A percentile compares a stretch with the other conserved stretches of the same genome.
Conservation (phyloP, 2,888 invertebrate species). For the Stomorhina lunata region DNA sequence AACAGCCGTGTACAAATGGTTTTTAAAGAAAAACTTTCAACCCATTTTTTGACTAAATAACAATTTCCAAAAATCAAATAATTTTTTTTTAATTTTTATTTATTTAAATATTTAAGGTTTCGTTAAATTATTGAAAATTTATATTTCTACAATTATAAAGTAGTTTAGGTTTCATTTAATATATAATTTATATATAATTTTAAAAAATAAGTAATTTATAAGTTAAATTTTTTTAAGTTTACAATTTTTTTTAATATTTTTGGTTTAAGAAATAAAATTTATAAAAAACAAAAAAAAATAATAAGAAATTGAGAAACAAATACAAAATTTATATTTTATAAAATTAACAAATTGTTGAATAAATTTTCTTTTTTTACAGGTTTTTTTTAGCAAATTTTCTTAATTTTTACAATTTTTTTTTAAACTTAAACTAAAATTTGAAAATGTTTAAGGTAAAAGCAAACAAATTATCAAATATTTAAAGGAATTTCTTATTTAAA, state of each 20-base stretch:
- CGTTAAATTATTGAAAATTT: conserved; percentile 45
- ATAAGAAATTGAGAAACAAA: conserved; percentile 37
- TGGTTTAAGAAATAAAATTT: conserved; percentile 46
- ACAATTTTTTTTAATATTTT: conserved; percentile 37
- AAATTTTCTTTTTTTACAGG: no score
- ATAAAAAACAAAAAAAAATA: conserved; percentile 24
- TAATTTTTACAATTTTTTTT: no score
- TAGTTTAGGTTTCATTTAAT: neutral
- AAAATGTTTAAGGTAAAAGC: no score
- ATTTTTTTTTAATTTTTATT: conserved; percentile 28
- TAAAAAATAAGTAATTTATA: conserved; percentile 14
- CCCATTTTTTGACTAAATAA: neutral
- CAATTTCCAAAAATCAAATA: neutral
- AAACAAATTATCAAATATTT: no score
- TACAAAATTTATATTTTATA: neutral
- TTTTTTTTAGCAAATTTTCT: no score
- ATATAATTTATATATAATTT: neutral
- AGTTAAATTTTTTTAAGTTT: conserved; percentile 2
- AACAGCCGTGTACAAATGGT: conserved; percentile 89
- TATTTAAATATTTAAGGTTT: conserved; percentile 51
- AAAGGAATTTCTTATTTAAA: no score
- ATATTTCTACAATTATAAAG: conserved; percentile 3
- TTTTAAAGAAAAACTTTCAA: conserved; percentile 61
- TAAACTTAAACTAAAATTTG: no score
- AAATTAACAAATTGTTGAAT: no score